These are phyloP conservation scores for Calyptommatus sinebrachiatus DNA, from an alignment of 2,113 vertebrate species.

Conservation along the genomic window DNA sequence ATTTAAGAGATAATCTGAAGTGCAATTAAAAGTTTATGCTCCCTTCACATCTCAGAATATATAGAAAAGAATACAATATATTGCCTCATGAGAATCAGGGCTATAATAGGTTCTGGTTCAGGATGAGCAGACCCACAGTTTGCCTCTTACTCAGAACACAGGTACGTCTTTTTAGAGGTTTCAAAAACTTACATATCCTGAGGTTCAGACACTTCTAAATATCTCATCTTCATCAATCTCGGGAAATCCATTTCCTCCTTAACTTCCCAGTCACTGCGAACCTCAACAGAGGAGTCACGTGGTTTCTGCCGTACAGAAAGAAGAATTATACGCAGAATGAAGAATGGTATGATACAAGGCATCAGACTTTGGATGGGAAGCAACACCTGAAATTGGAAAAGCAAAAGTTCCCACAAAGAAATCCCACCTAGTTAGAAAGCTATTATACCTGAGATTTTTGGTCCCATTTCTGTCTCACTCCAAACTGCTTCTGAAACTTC, in stretches of 20 bases:
- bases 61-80: background rate
- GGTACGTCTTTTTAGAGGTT: background rate
- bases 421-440: background rate
- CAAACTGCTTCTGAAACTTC: conserved; percentile 99
- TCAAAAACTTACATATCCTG: conserved; percentile 85
- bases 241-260: conserved; percentile 99
- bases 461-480: conserved; percentile 98
- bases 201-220: conserved; percentile 94
- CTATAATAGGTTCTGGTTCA: background rate
- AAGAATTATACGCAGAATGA: background rate
- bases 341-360: background rate
- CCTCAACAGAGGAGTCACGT: conserved; percentile 95
- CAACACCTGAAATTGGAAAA: background rate
- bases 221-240: conserved; percentile 97
- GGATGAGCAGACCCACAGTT: background rate
- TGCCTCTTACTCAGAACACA: background rate
- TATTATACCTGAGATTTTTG: conserved; percentile 93
- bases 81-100: background rate
- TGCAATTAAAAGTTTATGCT: background rate
- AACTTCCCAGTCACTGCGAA: conserved; percentile 98
- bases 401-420: no score
- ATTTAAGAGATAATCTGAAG: no score
- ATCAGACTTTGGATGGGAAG: background rate
- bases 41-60: background rate
- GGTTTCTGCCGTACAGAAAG: conserved; percentile 82